phyloP scores from a whole-genome alignment of 2,888 invertebrate genomes.

The Selenia dentaria region DNA sequence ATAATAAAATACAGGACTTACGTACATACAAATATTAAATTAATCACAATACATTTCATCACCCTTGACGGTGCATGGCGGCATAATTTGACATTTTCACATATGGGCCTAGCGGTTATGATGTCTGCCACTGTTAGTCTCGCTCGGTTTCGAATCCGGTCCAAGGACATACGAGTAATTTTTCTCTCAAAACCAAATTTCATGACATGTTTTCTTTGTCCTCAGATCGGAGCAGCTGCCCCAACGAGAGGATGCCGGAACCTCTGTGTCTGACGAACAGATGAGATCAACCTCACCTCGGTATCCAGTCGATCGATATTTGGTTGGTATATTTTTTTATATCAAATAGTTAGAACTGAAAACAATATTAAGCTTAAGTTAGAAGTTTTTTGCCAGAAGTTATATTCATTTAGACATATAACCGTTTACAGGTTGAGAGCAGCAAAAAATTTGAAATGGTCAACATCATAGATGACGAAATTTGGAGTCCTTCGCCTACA shows the following conservation, averaged over 20 bases:
- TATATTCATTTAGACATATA: not conserved
- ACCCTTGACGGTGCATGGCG: too few species aligned
- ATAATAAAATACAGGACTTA: too few species aligned
- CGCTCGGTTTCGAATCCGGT: too few species aligned
- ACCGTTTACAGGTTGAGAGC: constrained; percentile 69
- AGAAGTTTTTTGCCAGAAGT: too few species aligned
- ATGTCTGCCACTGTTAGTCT: too few species aligned
- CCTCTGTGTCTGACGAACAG: constrained; percentile 81
- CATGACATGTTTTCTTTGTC: constrained; percentile 30
- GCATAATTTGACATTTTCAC: too few species aligned
- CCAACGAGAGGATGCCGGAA: constrained; percentile 73
- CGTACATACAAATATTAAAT: too few species aligned
- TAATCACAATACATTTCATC: too few species aligned
- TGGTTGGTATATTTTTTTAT: constrained; percentile 59
- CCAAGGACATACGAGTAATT: not conserved
- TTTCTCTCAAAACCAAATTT: too few species aligned
- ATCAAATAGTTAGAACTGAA: too few species aligned
- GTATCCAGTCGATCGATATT: constrained; percentile 81
- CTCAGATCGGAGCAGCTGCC: constrained; percentile 61
- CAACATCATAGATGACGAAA: constrained; percentile 72
- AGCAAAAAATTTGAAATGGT: constrained; percentile 74
- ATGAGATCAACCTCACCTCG: constrained; percentile 58
- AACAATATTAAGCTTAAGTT: too few species aligned
- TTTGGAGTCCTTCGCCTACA: constrained; percentile 72
- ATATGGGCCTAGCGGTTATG: too few species aligned